phyloP scores from a whole-genome alignment of 2,113 vertebrate species.

The Sciurus niger region DNA sequence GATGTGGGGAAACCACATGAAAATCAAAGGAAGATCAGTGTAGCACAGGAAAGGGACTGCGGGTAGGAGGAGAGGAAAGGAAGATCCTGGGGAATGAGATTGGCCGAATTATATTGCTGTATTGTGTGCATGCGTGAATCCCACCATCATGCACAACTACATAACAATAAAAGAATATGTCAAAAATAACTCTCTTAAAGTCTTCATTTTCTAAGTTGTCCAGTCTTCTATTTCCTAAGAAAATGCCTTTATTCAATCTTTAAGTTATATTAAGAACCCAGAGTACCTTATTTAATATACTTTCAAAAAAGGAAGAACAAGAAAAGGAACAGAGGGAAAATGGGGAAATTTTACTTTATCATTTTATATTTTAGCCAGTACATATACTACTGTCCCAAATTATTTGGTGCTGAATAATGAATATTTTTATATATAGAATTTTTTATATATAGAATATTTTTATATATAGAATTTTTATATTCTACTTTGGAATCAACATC shows the following conservation, averaged over 20 bases:
- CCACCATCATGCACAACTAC: too few relatives aligned
- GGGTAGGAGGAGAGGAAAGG: too few relatives aligned
- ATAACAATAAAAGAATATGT: too few relatives aligned
- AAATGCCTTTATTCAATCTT: slow-evolving; percentile 10
- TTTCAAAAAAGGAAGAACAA: neutral
- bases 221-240: neutral
- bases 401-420: neutral
- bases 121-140: too few relatives aligned
- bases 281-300: neutral
- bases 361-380: neutral
- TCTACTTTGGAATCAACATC: slow-evolving; percentile 1
- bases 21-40: too few relatives aligned
- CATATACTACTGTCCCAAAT: neutral
- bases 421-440: too few relatives aligned
- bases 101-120: too few relatives aligned
- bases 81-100: too few relatives aligned
- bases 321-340: neutral
- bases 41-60: too few relatives aligned
- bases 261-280: neutral
- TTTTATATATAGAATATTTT: too few relatives aligned
- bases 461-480: too few relatives aligned
- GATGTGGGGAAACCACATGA: too few relatives aligned
- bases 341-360: neutral
- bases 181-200: neutral
- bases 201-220: neutral